Base-by-base conservation (phyloP, 2,888 invertebrate species). In the Scaptomyza caliginosa region DNA sequence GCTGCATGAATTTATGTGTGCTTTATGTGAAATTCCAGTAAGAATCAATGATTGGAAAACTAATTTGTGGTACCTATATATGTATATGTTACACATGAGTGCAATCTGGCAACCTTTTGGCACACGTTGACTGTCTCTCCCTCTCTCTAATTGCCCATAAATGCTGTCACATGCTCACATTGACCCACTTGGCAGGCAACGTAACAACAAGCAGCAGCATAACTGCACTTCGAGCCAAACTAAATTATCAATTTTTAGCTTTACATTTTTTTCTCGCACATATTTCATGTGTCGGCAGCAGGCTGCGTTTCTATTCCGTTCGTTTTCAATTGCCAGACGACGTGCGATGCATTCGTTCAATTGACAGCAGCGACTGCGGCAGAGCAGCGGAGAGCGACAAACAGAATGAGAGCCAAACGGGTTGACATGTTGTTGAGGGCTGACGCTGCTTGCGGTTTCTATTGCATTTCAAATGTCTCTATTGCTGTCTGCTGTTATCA, bases 171-270 rank as follows among this genome's bases (percentile, higher is more conserved):
- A 67, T 59, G 57, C 56, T 83, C 74, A 67, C 85, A 77, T 74
- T 77, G 87, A 86, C 81, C 81, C 85, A 84, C 66, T 81, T 81
- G 87, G 74, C 74, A 40, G 51, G 34, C 72, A 50, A 39, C 43
- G 6, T 11, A 38, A 19, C 17, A 36, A 10, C 11, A 36, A 63
- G 38, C 51, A 54, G 49, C 43, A 34, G 19, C 64, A 43, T 38
- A 55, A 58, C 26, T 86, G 81, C 86, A 86, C 65, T 76, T 80
- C 70, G 68, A 84, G 78, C 68, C 86, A 85, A 87, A 88, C 71
- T 78, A 79, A 86, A 83, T 83, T 83, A 83, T 83, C 88, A 83
- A 88, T 87, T 78, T 83, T 69, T 49, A 66, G 75, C 65, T 77
- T 80, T 73, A 62, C 60, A 76, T 57, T 32, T 26, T n/a, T 23